These are phyloP conservation scores for Muraenolepis orangiensis DNA, from an alignment of 2,797 vertebrate genomes.

Conservation along the genomic window DNA sequence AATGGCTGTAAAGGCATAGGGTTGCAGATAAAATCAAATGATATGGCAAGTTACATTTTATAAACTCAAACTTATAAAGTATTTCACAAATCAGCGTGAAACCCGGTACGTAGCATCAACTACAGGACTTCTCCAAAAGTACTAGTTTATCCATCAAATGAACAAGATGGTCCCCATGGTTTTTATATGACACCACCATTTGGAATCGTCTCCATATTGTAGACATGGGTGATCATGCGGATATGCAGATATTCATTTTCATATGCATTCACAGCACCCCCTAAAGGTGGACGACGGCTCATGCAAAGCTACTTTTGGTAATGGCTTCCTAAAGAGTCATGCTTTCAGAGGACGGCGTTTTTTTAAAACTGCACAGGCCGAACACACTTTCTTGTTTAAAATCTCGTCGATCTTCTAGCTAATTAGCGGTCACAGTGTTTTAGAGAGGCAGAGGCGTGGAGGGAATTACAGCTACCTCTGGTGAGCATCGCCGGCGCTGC, in stretches of 20 bases:
- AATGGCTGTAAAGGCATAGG: no score
- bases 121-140: no score
- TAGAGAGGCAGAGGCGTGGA: slow-evolving; percentile 18
- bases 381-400: no score
- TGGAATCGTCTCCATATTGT: neutral
- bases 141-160: no score
- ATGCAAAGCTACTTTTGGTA: neutral
- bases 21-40: no score
- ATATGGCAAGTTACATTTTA: no score
- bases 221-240: neutral
- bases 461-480: neutral
- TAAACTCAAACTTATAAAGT: no score
- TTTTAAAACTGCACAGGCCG: slow-evolving; percentile 15
- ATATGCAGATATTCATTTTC: neutral
- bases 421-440: slow-evolving; percentile 43
- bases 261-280: neutral
- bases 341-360: neutral
- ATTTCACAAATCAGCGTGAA: no score
- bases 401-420: slow-evolving; percentile 36
- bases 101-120: no score
- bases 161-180: no score
- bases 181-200: no score
- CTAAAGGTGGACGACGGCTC: neutral
- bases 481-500: neutral
- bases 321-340: neutral